Percentiles rank a stretch among this genome's conserved stretches.
These are phyloP conservation scores for Nycticorax nycticorax DNA, from an alignment of 2,113 vertebrate genomes.

Conservation along the genomic window DNA sequence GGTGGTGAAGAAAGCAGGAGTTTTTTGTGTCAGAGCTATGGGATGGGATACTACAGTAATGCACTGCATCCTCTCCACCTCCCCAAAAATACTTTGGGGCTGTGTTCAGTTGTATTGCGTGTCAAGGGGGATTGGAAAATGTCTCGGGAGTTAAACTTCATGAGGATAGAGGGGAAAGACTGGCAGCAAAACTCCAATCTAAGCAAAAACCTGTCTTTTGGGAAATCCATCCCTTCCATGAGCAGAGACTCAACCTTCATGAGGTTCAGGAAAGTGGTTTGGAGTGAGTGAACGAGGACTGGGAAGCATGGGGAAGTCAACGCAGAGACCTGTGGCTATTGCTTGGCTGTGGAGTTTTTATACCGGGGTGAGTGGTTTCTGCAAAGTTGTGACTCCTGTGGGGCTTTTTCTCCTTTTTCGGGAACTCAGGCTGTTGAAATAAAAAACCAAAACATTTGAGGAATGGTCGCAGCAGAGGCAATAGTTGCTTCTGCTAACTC, in stretches of 20 bases:
- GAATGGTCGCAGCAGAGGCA: background rate
- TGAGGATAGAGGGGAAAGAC: background rate
- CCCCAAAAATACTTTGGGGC: background rate
- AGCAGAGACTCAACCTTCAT: background rate
- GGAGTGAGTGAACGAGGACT: background rate
- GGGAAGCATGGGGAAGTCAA: background rate
- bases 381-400: background rate
- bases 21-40: background rate
- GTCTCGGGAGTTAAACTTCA: background rate
- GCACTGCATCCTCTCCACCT: background rate
- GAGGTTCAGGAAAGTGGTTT: background rate
- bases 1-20: background rate
- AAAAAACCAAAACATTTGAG: background rate
- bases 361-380: accelerated
- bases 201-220: background rate
- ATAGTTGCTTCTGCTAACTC: background rate
- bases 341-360: background rate
- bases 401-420: background rate
- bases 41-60: background rate
- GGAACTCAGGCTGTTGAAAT: background rate
- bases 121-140: background rate
- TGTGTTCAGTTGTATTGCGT: background rate
- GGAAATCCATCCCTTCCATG: background rate
- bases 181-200: background rate
- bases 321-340: background rate